Evolutionary conservation across 1,140 invertebrate species (phyloP).

Genomic region (Drosophila grimshawi): DNA sequence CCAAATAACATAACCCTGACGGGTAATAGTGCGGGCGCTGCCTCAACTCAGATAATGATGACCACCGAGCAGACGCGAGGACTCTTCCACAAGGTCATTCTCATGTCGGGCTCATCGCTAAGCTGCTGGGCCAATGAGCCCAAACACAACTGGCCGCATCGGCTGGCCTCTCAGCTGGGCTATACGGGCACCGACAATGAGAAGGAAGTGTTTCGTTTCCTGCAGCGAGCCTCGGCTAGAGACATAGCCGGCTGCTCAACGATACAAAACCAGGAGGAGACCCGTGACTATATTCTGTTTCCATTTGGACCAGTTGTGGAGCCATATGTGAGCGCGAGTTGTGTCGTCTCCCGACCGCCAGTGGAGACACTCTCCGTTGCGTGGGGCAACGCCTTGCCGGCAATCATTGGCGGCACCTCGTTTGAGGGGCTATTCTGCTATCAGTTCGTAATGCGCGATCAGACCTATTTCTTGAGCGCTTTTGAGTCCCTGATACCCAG

Average conservation of each 20-base stretch:
- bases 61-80: constrained; percentile 81
- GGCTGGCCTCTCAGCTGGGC: constrained; percentile 61
- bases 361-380: constrained; percentile 66
- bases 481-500: constrained; percentile 56
- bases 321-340: constrained; percentile 64
- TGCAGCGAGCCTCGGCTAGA: constrained; percentile 58
- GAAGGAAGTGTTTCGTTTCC: constrained; percentile 74
- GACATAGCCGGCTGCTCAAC: constrained; percentile 30
- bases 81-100: constrained; percentile 87
- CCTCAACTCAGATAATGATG: constrained; percentile 66
- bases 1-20: constrained; percentile 75
- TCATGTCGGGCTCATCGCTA: constrained; percentile 86
- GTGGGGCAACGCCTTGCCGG: constrained; percentile 82
- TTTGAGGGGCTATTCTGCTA: constrained; percentile 82
- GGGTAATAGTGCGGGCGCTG: constrained; percentile 81
- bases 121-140: constrained; percentile 71
- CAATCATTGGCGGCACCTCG: constrained; percentile 82
- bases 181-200: constrained; percentile 80
- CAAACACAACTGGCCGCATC: constrained; percentile 47
- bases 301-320: constrained; percentile 84
- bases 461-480: constrained; percentile 54
- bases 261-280: constrained; percentile 46
- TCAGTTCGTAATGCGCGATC: constrained; percentile 43
- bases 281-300: constrained; percentile 52
- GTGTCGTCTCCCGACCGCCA: constrained; percentile 67